These are phyloP conservation scores for Bellardia bayeri DNA, from an alignment of 2,888 invertebrate genomes.

Conservation along the genomic window DNA sequence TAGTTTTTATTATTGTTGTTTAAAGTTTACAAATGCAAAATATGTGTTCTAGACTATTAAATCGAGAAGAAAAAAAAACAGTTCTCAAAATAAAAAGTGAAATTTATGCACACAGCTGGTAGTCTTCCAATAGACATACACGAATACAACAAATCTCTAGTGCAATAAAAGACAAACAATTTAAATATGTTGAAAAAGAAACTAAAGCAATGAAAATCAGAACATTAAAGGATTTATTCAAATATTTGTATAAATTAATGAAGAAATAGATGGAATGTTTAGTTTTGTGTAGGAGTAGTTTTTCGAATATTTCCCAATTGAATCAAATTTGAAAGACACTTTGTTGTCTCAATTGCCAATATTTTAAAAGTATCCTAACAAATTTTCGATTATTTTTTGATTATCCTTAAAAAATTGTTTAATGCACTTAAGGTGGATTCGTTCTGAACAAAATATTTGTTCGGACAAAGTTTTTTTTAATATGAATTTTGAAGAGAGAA, in stretches of 20 bases:
- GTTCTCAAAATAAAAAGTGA: slow-evolving; percentile 75
- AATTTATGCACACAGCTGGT: slow-evolving; percentile 79
- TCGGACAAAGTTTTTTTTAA: no score
- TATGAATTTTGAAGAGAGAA: no score
- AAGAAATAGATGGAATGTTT: no score
- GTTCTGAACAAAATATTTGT: no score
- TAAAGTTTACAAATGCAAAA: slow-evolving; percentile 46
- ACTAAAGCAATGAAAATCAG: slow-evolving; percentile 25
- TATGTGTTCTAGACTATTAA: slow-evolving; percentile 63
- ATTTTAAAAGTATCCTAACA: no score
- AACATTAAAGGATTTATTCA: slow-evolving; percentile 36
- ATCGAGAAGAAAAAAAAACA: slow-evolving; percentile 43
- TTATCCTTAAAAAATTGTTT: no score
- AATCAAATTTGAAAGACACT: no score
- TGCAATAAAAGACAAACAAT: slow-evolving; percentile 21
- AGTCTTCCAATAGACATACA: slow-evolving; percentile 70
- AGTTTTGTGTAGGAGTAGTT: no score
- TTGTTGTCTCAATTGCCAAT: no score
- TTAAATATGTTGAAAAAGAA: neutral
- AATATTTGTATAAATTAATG: neutral
- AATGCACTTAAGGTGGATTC: no score
- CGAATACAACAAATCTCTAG: slow-evolving; percentile 26
- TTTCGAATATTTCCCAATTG: no score
- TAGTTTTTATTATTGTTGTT: neutral
- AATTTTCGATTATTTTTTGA: no score